Conservation (phyloP, 1,140 invertebrate genomes). For the Cepaea nemoralis region DNA sequence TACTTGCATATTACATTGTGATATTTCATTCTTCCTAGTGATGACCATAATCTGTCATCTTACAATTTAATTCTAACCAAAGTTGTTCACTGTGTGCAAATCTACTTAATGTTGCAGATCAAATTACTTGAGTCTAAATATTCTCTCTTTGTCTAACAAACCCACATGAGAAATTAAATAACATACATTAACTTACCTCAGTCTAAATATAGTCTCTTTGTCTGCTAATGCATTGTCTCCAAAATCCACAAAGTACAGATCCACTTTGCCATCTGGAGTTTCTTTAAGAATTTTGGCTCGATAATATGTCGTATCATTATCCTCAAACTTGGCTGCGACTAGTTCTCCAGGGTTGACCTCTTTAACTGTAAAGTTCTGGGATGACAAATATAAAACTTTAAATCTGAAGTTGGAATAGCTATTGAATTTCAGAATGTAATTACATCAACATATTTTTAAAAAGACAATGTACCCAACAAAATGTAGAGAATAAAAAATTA, state of each 20-base stretch:
- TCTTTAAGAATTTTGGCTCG: conserved; percentile 74
- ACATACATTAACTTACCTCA: conserved; percentile 67
- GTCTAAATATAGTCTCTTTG: conserved; percentile 77
- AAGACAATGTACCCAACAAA: too few relatives aligned
- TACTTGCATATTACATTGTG: too few relatives aligned
- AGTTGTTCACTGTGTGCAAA: neutral
- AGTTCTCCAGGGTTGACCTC: conserved; percentile 80
- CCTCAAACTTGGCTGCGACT: conserved; percentile 82
- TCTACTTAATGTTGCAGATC: neutral
- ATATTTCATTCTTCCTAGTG: too few relatives aligned
- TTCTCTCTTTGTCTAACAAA: neutral
- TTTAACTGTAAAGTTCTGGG: conserved; percentile 38
- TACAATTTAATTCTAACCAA: too few relatives aligned
- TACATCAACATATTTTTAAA: too few relatives aligned
- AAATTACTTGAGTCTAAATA: neutral
- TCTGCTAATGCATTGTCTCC: conserved; percentile 80
- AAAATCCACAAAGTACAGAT: conserved; percentile 85
- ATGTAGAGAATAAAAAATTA: too few relatives aligned
- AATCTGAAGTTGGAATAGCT: too few relatives aligned
- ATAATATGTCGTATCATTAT: conserved; percentile 82
- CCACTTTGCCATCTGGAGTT: conserved; percentile 73
- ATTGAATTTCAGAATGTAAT: too few relatives aligned
- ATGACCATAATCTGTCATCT: too few relatives aligned
- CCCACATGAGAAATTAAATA: neutral
- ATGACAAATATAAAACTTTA: neutral